phyloP scores from a whole-genome alignment of 92 coral and sea anemone species.

The Bergia puertoricense region DNA sequence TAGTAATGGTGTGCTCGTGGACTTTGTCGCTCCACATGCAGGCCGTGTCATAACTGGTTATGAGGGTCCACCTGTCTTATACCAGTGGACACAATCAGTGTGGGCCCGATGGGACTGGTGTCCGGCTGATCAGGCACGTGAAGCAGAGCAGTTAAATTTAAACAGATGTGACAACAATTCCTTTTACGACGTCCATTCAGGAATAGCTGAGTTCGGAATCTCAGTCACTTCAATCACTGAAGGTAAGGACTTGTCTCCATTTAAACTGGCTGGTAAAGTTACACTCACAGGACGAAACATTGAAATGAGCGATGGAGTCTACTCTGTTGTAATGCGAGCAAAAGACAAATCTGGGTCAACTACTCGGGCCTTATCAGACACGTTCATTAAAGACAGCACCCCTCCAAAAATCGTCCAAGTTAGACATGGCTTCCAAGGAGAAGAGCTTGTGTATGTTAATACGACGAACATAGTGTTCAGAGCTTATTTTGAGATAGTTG shows the following conservation, averaged over 20 bases:
- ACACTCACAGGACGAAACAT: slow-evolving; percentile 65
- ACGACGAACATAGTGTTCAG: slow-evolving; percentile 38
- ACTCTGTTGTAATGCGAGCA: slow-evolving; percentile 73
- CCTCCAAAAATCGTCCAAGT: slow-evolving; percentile 63
- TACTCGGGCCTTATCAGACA: slow-evolving; percentile 55
- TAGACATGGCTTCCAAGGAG: slow-evolving; percentile 69
- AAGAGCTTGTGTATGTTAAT: slow-evolving; percentile 45
- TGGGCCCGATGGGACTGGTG: slow-evolving; percentile 97
- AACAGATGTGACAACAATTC: slow-evolving; percentile 48
- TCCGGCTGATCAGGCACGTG: slow-evolving; percentile 57
- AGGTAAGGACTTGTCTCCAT: slow-evolving; percentile 48
- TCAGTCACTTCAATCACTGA: slow-evolving; percentile 65
- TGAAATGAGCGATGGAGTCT: slow-evolving; percentile 70
- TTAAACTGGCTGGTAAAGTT: slow-evolving; percentile 65
- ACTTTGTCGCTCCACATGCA: slow-evolving; percentile 74
- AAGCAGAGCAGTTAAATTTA: neutral
- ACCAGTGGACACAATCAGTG: slow-evolving; percentile 75
- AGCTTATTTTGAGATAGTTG: slow-evolving; percentile 66
- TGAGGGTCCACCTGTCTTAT: slow-evolving; percentile 66
- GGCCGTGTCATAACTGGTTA: slow-evolving; percentile 72
- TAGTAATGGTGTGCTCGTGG: slow-evolving; percentile 81
- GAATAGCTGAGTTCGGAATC: slow-evolving; percentile 71
- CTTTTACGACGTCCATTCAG: slow-evolving; percentile 84
- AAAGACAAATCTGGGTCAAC: slow-evolving; percentile 77
- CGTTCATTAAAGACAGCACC: slow-evolving; percentile 76